Percentiles rank a stretch among this genome's conserved stretches.
Conservation (phyloP, 2,797 vertebrate species). For the Pyrocephalus nanus region DNA sequence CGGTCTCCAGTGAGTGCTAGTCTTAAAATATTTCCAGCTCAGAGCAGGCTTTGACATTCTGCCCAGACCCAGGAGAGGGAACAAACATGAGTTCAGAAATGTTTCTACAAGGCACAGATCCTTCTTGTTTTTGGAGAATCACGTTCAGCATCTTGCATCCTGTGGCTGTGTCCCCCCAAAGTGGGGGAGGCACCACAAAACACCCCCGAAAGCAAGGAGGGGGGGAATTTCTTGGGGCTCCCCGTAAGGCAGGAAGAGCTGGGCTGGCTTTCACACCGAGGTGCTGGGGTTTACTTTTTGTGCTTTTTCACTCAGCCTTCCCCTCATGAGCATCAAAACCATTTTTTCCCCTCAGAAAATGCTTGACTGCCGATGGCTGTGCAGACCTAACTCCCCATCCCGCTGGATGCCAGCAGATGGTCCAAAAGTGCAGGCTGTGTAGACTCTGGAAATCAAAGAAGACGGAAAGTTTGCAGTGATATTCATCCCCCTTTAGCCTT, state of each 20-base stretch:
- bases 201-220: not conserved
- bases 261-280: accelerated
- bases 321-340: not conserved
- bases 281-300: not conserved
- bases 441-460: not conserved
- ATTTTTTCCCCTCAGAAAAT: not conserved
- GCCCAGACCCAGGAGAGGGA: constrained; percentile 61
- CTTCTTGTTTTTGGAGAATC: not conserved
- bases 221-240: accelerated
- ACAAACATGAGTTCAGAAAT: constrained; percentile 23
- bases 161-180: accelerated
- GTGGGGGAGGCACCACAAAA: not conserved
- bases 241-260: not conserved
- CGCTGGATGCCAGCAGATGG: not conserved
- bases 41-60: constrained; percentile 67
- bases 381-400: not conserved
- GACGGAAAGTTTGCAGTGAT: not conserved
- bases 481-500: not conserved
- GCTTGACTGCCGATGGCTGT: not conserved
- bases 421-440: not conserved
- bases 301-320: not conserved
- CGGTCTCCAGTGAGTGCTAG: constrained; percentile 56
- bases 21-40: constrained; percentile 68
- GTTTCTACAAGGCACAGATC: constrained; percentile 21
- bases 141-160: not conserved